Percentiles rank a stretch among this genome's conserved stretches.
phyloP scores from a whole-genome alignment of 2,797 vertebrate genomes.

The Apogon hyalosoma region DNA sequence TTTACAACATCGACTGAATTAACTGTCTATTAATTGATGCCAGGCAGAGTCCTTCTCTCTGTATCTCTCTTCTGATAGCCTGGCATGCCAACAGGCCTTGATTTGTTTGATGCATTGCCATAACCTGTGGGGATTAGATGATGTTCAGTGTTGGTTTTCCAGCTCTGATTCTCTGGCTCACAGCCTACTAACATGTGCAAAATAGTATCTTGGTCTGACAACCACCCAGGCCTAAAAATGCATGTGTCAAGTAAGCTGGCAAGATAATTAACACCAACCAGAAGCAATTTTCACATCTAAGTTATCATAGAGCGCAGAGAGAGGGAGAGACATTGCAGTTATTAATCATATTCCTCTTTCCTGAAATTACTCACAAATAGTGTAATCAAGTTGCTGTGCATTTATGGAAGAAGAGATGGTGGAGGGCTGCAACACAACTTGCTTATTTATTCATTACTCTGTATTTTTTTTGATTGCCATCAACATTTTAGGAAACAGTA shows the following conservation, averaged over 20 bases:
- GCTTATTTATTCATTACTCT: constrained; percentile 56
- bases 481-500: constrained; percentile 35
- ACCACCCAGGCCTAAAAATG: constrained; percentile 77
- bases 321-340: constrained; percentile 74
- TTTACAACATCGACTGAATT: constrained; percentile 65
- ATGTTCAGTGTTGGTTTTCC: constrained; percentile 67
- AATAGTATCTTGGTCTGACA: constrained; percentile 83
- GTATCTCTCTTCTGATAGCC: constrained; percentile 68
- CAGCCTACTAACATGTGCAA: constrained; percentile 78
- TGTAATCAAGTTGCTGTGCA: constrained; percentile 66
- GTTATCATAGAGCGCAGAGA: constrained; percentile 76
- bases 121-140: constrained; percentile 80
- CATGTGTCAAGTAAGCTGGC: constrained; percentile 81
- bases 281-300: constrained; percentile 83
- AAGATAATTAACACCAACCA: constrained; percentile 85
- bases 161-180: constrained; percentile 68
- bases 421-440: constrained; percentile 44
- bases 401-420: constrained; percentile 67
- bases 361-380: constrained; percentile 78
- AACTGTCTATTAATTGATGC: constrained; percentile 77
- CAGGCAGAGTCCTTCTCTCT: constrained; percentile 69
- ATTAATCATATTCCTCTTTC: constrained; percentile 81
- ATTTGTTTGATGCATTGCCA: constrained; percentile 82
- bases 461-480: constrained; percentile 60
- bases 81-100: constrained; percentile 70